Evolutionary conservation across 1,140 invertebrate species (phyloP).

Genomic region (Trichogramma pretiosum): DNA sequence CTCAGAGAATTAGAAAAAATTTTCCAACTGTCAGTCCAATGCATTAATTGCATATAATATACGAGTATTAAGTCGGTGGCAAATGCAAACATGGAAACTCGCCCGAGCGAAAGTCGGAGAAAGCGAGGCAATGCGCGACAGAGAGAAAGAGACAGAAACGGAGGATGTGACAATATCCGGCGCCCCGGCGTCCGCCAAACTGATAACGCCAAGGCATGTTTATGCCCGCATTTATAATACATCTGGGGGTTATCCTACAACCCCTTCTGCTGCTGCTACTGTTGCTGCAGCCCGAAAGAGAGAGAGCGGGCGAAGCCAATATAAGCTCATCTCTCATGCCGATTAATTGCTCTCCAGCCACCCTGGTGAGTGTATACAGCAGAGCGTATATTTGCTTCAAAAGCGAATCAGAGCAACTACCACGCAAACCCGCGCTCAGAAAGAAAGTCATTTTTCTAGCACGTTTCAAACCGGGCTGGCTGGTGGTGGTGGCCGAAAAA

Average conservation of each 20-base stretch:
- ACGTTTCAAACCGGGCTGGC: too few species aligned
- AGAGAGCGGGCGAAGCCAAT: too few species aligned
- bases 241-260: slow-evolving; percentile 30
- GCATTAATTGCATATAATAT: too few species aligned
- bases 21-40: too few species aligned
- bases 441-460: slow-evolving; percentile 2
- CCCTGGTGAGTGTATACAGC: background rate
- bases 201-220: slow-evolving; percentile 47
- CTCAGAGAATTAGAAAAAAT: too few species aligned
- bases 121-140: slow-evolving; percentile 3
- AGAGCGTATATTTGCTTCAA: background rate
- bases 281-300: too few species aligned
- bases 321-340: slow-evolving; percentile 14
- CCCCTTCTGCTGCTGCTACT: too few species aligned
- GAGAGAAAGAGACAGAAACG: slow-evolving; percentile 31
- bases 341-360: slow-evolving; percentile 10
- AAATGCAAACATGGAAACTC: background rate
- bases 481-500: too few species aligned
- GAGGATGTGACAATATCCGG: slow-evolving; percentile 49
- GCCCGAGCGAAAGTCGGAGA: background rate
- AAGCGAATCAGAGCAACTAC: slow-evolving; percentile 10
- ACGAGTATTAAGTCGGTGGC: too few species aligned
- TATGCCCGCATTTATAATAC: slow-evolving; percentile 46
- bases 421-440: too few species aligned
- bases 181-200: slow-evolving; percentile 48